Evolutionary conservation across 2,113 vertebrate genomes (phyloP).

Genomic region (Ammodytes marinus): DNA sequence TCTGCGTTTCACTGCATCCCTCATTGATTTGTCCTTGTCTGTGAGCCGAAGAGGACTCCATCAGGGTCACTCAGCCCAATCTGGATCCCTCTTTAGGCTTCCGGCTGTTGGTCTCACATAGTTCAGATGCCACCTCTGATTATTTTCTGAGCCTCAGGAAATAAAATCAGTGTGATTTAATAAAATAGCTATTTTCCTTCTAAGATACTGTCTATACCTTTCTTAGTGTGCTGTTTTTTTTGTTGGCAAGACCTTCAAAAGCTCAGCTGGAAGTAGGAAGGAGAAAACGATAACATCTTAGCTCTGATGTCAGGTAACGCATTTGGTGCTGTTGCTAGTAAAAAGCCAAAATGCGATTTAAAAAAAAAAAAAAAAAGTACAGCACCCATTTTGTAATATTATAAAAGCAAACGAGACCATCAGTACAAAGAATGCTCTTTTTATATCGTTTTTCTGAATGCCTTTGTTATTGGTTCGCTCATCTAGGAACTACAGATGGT

Average conservation of each 20-base stretch:
- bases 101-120: conserved; percentile 54
- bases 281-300: conserved; percentile 35
- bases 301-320: not conserved
- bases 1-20: conserved; percentile 62
- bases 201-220: conserved; percentile 34
- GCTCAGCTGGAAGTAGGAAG: conserved; percentile 30
- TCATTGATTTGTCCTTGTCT: conserved; percentile 73
- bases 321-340: conserved; percentile 4
- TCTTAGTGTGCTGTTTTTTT: conserved; percentile 15
- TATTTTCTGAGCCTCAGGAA: conserved; percentile 51
- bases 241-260: conserved; percentile 25
- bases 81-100: conserved; percentile 57
- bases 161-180: conserved; percentile 49
- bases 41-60: conserved; percentile 62
- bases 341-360: not conserved
- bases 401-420: too few relatives aligned
- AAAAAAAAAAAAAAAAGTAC: not conserved
- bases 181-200: conserved; percentile 38
- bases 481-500: too few relatives aligned
- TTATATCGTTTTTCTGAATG: too few relatives aligned
- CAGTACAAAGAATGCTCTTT: too few relatives aligned
- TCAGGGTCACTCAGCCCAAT: conserved; percentile 53
- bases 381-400: not conserved
- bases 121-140: conserved; percentile 61
- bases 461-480: too few relatives aligned